Base-by-base conservation (phyloP, 2,113 vertebrate species). In the Odobenus rosmarus region DNA sequence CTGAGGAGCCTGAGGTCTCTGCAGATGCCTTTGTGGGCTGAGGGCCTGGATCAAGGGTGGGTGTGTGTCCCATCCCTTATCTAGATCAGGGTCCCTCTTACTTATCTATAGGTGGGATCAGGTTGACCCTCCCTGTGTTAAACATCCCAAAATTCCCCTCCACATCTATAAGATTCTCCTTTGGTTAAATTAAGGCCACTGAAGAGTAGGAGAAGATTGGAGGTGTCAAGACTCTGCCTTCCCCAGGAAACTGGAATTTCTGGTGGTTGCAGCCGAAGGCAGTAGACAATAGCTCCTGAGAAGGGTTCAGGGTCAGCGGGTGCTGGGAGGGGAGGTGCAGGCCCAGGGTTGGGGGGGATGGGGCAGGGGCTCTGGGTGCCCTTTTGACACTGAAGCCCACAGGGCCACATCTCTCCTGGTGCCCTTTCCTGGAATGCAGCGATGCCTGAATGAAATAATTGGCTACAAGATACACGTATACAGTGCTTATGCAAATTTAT, bases 401-500 rank as follows among this genome's bases (percentile, higher is more conserved):
- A 36, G 46, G 46, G 1, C 16, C n/a, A 81, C 42, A 28, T 39
- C 57, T 91, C n/a, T 81, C 39, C 55, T 82, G 42, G 80, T 42
- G 46, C 13, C 11, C 24, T 46, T 96, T 94, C 79, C 62, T 51
- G 62, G 76, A 83, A 92, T 16, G 36, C 42, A 94, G 57, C 46
- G 76, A 84, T 57, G 77, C 49, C 53, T 7, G 26, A 80, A 74
- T 64, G 26, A 80, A 91, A 74, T 96, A 67, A 83, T 55, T 90
- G 51, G 36, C 84, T 90, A 46, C 2, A 21, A 53, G 80, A 64
- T 31, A 51, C 4, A 69, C 18, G 10, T 81, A 59, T 74, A 46
- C 5, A 61, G 36, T 9, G 16, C 0, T 36, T 67, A 97, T 49
- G 81, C 33, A 86, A 89, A 96, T 95, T 61, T 86, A 95, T 98